Percentiles rank a stretch among this genome's conserved stretches.
phyloP scores from a whole-genome alignment of 92 coral and sea anemone species.

The Phenganax marumi region DNA sequence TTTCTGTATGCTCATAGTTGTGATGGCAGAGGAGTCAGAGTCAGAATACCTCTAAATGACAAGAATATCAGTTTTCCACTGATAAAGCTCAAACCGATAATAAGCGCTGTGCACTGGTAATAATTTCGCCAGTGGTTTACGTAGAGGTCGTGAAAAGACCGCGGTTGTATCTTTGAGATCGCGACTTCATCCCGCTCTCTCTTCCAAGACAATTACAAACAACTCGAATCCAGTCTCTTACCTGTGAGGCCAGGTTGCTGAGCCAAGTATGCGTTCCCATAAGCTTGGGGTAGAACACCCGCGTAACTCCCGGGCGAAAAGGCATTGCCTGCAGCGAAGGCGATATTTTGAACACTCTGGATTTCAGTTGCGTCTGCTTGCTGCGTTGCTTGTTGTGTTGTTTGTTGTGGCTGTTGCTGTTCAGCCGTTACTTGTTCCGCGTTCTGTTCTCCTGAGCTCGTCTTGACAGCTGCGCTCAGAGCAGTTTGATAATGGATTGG shows the following conservation, averaged over 20 bases:
- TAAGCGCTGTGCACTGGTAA: too few species aligned
- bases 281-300: conserved; percentile 56
- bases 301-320: conserved; percentile 40
- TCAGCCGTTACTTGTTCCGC: conserved; percentile 69
- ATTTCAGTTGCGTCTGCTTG: conserved; percentile 67
- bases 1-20: too few species aligned
- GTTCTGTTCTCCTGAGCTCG: conserved; percentile 72
- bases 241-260: conserved; percentile 89
- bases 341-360: conserved; percentile 75
- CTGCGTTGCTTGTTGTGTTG: conserved; percentile 58
- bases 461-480: conserved; percentile 69
- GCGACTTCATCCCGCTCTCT: too few species aligned
- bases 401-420: conserved; percentile 62
- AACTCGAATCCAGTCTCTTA: conserved; percentile 23
- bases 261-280: conserved; percentile 73
- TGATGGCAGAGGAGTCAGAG: too few species aligned
- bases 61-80: too few species aligned
- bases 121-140: too few species aligned
- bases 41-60: too few species aligned
- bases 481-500: conserved; percentile 91
- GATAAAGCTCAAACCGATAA: too few species aligned
- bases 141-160: too few species aligned
- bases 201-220: too few species aligned
- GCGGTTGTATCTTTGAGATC: too few species aligned
- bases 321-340: conserved; percentile 66